phyloP scores from a whole-genome alignment of 2,797 vertebrate genomes.

The Danio kyathit region DNA sequence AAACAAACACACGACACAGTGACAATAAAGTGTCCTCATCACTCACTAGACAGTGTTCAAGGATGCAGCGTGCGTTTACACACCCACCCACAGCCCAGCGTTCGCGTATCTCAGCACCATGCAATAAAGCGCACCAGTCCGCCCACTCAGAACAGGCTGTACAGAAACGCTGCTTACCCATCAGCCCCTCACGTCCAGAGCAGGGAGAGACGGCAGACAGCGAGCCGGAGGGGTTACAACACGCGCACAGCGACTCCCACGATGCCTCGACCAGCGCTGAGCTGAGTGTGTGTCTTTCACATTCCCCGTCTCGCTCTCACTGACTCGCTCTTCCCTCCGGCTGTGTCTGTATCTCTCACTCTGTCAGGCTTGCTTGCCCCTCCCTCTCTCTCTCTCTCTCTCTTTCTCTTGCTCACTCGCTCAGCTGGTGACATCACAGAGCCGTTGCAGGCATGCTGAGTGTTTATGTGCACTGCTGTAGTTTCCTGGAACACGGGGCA shows the following conservation, averaged over 20 bases:
- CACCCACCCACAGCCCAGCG: slow-evolving; percentile 30
- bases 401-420: slow-evolving; percentile 54
- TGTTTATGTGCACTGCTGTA: slow-evolving; percentile 72
- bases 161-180: slow-evolving; percentile 73
- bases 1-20: slow-evolving; percentile 27
- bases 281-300: slow-evolving; percentile 57
- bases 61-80: slow-evolving; percentile 45
- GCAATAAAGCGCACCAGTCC: slow-evolving; percentile 71
- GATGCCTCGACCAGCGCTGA: slow-evolving; percentile 42
- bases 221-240: slow-evolving; percentile 9
- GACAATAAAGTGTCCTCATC: slow-evolving; percentile 47
- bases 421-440: slow-evolving; percentile 80
- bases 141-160: slow-evolving; percentile 35
- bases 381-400: slow-evolving; percentile 49
- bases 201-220: slow-evolving; percentile 20
- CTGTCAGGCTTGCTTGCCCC: slow-evolving; percentile 40
- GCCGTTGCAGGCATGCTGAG: slow-evolving; percentile 81
- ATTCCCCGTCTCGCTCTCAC: slow-evolving; percentile 63
- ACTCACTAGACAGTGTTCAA: slow-evolving; percentile 38
- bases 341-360: slow-evolving; percentile 72
- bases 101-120: slow-evolving; percentile 76
- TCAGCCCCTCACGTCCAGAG: slow-evolving; percentile 69
- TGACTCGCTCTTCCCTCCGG: slow-evolving; percentile 71
- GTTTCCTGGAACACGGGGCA: slow-evolving; percentile 63
- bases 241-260: slow-evolving; percentile 28